Evolutionary conservation across 2,888 invertebrate genomes (phyloP), one percentile per base, ranked within the genome.

Genomic region (Ichneumoninae sp.): DNA sequence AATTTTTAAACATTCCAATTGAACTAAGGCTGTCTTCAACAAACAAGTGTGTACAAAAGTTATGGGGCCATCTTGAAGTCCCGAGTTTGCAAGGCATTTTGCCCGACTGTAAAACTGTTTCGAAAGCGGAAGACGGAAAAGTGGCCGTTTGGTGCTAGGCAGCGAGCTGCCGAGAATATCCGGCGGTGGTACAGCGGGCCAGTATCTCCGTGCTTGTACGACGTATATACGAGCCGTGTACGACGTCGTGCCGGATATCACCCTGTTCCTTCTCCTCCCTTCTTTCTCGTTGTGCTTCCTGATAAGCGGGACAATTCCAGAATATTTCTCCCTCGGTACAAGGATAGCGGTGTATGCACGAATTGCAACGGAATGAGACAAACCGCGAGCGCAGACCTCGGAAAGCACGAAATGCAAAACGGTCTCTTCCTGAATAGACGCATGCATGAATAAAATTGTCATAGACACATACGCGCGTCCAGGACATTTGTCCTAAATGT

Each of bases 241-340:
- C 68, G 30, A 54, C 80, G 68, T 80, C 72, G 74, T 80, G 6
- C 74, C 80, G 80, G 80, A 80, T 69, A 74, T 80, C 68, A 68
- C 57, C 74, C 68, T 68, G 30, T 74, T 74, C 68, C 50, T 33
- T 66, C 26, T 22, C 44, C 66, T 66, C 10, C 65, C 75, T 65
- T 36, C 16, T 57, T 26, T 57, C 40, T 30, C 44, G 22, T 62
- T 33, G n/a, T 16, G 26, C 65, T n/a, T 13, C 13, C 68, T 68
- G 80, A 80, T 80, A 80, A 80, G 68, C 36, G 68, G n/a, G 68
- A 54, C 80, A 47, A 60, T 80, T 80, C 47, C 66, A 33, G 72
- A 80, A 74, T 74, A 80, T 80, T 74, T 68, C 44, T 33, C 74
- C 74, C 80, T 60, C 36, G 68, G 60, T 72, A 66, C 66, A 33